Evolutionary conservation across 2,797 vertebrate genomes (phyloP).

Genomic region (Hippocampus kuda): DNA sequence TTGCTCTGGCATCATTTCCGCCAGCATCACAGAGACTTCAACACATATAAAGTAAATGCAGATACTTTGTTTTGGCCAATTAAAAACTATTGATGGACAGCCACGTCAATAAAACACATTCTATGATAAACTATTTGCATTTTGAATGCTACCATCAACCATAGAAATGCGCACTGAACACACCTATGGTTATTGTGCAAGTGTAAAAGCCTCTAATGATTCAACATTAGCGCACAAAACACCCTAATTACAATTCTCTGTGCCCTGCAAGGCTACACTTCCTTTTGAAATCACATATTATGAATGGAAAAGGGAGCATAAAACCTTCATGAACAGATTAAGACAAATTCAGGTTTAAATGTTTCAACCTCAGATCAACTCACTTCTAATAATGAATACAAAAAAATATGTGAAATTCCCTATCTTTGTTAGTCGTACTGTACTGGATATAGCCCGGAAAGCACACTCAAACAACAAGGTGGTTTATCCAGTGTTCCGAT

Average conservation of each 20-base stretch:
- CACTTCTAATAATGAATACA: background rate
- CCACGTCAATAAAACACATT: background rate
- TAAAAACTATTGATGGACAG: background rate
- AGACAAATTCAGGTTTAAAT: background rate
- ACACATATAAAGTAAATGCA: background rate
- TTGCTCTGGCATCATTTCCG: background rate
- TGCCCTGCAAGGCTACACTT: slow-evolving; percentile 17
- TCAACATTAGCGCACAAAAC: slow-evolving; percentile 16
- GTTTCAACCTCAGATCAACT: background rate
- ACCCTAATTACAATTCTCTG: slow-evolving; percentile 30
- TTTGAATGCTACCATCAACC: background rate
- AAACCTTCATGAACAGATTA: slow-evolving; percentile 18
- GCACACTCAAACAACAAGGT: background rate
- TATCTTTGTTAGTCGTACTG: background rate
- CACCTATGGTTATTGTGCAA: background rate
- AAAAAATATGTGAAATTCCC: background rate
- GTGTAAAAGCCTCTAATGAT: slow-evolving; percentile 11
- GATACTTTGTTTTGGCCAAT: background rate
- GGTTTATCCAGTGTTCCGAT: background rate
- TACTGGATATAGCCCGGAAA: background rate
- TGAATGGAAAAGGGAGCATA: slow-evolving; percentile 14
- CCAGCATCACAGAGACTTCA: background rate
- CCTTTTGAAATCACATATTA: slow-evolving; percentile 26
- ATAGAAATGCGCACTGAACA: background rate
- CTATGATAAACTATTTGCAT: background rate